Evolutionary conservation across 1,140 invertebrate genomes (phyloP), one percentile per base, ranked within the genome.

Genomic region (Nephila pilipes): DNA sequence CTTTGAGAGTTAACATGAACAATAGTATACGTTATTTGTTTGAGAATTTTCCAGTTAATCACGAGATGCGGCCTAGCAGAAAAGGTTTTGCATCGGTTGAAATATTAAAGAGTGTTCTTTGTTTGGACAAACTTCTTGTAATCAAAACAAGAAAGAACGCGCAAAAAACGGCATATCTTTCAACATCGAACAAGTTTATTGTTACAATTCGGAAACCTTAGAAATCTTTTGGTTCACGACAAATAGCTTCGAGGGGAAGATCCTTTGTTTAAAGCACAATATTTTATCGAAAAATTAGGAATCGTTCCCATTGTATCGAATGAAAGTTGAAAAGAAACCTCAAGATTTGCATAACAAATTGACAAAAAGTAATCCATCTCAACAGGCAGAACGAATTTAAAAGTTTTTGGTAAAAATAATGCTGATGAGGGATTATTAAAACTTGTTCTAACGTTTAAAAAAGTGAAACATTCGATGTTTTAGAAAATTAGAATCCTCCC

Each of bases 81-180:
- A 93, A 87, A 87, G 36, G 46, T 87, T 93, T 93, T 93, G 91
- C 91, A 79, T 87, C 25, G 25, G 46, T 29, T 54, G 63, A 93
- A 93, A 93, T 93, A 93, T 93, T 87, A 93, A 93, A 63, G 65
- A 57, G 83, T 58, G 58, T 93, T 87, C 91, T 93, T 85, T 93
- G 58, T 83, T 81, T 65, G 25, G 36, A 14, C 20, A 69, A 85
- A 92, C 80, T 93, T 93, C 91, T 87, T 87, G 46, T 93, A 93
- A 93, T 93, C 81, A 87, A 93, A 93, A 80, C 69, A 60, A 36
- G 58, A 87, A 87, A 54, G 85, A 29, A 36, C 16, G 12, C 16
- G 12, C 4, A 58, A 87, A 87, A 93, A 92, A 57, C 83, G 8
- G 12, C 38, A 29, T 87, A 69, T 93, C 83, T 85, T 85, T 79